These are phyloP conservation scores for Hemibagrus guttatus DNA, from an alignment of 2,797 vertebrate genomes.

Conservation along the genomic window DNA sequence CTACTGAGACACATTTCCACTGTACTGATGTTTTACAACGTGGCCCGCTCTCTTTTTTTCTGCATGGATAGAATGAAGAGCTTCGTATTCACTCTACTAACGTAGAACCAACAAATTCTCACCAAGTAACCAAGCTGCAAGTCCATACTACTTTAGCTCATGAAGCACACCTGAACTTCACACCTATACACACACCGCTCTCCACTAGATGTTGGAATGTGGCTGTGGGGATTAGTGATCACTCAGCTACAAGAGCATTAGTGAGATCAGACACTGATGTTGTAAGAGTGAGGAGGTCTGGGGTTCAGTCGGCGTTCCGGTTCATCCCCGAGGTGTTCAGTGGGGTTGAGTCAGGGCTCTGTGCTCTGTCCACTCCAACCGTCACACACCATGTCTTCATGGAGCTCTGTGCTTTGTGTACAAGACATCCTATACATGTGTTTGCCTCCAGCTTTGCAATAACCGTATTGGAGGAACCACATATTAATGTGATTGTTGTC, in stretches of 20 bases:
- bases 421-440: background rate
- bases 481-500: background rate
- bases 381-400: too few species aligned
- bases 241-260: background rate
- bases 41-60: background rate
- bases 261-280: background rate
- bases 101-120: background rate
- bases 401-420: background rate
- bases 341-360: background rate
- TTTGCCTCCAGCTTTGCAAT: too few species aligned
- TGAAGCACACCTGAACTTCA: background rate
- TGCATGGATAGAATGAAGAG: background rate
- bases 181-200: background rate
- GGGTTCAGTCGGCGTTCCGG: background rate
- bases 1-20: background rate
- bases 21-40: background rate
- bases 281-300: too few species aligned
- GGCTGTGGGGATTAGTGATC: background rate
- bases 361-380: background rate
- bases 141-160: background rate
- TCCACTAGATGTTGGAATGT: background rate
- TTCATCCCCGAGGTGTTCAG: too few species aligned
- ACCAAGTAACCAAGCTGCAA: background rate
- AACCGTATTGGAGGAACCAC: too few species aligned
- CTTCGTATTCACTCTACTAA: background rate